Conservation (phyloP, 2,797 vertebrate species). For the Lagodon rhomboides region DNA sequence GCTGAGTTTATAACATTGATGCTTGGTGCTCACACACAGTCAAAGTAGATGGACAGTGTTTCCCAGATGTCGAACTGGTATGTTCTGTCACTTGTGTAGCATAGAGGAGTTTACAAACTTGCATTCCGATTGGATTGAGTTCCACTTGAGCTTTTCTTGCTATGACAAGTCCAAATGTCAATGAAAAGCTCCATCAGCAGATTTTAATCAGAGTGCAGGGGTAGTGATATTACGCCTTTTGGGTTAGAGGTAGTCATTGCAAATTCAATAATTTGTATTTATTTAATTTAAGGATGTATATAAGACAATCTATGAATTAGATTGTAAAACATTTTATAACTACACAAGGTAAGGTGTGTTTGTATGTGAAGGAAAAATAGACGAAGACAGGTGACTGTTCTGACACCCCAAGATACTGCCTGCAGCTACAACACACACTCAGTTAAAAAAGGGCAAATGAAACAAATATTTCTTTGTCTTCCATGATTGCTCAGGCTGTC, state of each 20-base stretch:
- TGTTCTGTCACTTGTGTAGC: too few relatives aligned
- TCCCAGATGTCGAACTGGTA: too few relatives aligned
- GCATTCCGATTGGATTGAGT: neutral
- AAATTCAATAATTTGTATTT: neutral
- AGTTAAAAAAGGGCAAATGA: conserved; percentile 11
- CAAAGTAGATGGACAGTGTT: too few relatives aligned
- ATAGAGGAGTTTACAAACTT: too few relatives aligned
- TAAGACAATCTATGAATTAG: neutral
- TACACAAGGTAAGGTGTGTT: neutral
- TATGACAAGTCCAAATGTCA: conserved; percentile 26
- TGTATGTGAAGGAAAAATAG: neutral
- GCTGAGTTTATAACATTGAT: too few relatives aligned
- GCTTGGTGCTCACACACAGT: too few relatives aligned
- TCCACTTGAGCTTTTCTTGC: conserved; percentile 24
- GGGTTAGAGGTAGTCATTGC: neutral
- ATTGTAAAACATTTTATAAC: neutral
- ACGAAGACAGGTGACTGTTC: conserved; percentile 1
- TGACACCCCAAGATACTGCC: conserved; percentile 9
- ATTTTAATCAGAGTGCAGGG: neutral
- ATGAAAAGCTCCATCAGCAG: neutral
- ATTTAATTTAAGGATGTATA: neutral
- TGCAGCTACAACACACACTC: conserved; percentile 12
- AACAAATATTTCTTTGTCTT: conserved; percentile 44
- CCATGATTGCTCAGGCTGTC: conserved; percentile 10
- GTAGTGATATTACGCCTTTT: conserved; percentile 1